phyloP scores from a whole-genome alignment of 2,113 vertebrate species.

The Nanorana parkeri region DNA sequence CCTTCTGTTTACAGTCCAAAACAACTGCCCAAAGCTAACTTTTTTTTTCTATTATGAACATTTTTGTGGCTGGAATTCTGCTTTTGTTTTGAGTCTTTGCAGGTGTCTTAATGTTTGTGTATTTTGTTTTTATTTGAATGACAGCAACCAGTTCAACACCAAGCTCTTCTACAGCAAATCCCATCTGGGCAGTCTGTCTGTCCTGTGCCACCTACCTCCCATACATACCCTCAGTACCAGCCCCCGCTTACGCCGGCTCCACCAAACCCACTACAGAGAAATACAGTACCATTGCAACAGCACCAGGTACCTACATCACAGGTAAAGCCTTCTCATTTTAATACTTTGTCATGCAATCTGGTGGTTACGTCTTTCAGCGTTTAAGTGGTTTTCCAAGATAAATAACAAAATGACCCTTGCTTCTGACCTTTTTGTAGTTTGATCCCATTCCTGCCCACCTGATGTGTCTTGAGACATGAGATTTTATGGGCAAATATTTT shows the following conservation, averaged over 20 bases:
- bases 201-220: conserved; percentile 67
- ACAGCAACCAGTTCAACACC: conserved; percentile 69
- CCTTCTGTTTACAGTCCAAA: too few species aligned
- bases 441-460: too few species aligned
- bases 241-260: conserved; percentile 71
- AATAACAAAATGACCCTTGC: too few species aligned
- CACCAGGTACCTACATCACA: conserved; percentile 72
- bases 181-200: conserved; percentile 72
- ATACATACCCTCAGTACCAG: conserved; percentile 71
- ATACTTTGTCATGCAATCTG: background rate
- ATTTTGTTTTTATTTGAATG: background rate
- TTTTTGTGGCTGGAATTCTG: background rate
- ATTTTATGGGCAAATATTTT: too few species aligned
- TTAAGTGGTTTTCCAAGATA: background rate
- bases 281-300: conserved; percentile 70
- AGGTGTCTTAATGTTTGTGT: background rate
- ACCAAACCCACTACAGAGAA: conserved; percentile 82
- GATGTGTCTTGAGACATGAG: too few species aligned
- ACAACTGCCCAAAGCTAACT: too few species aligned
- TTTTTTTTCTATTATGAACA: background rate
- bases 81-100: background rate
- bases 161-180: conserved; percentile 72
- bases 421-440: too few species aligned
- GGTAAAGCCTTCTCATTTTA: conserved; percentile 69
- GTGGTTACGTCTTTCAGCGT: background rate